Evolutionary conservation across 2,113 vertebrate genomes (phyloP), one percentile per base, ranked within the genome.

Genomic region (Neolamprologus devosi): DNA sequence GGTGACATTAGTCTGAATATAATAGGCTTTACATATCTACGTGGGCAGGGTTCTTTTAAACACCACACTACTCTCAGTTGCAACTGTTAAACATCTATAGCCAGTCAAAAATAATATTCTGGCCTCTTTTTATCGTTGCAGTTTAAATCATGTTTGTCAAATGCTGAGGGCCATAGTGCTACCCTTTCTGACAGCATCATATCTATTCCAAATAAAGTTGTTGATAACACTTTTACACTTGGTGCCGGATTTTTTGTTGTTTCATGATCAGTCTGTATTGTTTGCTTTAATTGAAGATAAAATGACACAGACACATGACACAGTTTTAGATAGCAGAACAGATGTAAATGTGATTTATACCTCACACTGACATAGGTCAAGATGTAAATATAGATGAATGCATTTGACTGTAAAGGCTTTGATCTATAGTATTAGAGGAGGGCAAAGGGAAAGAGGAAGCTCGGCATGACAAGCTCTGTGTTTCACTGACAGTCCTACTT

Each of bases 141-240:
- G 45, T 23, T 88, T 80, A 85, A 87, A 82, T 84, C 51, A 42
- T 75, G n/a, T 83, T 51, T 60, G 37, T 54, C 68, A 91, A 93
- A 68, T 28, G 45, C 70, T 37, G 45, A 57, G 81, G 60, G 81
- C 51, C 60, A 14, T n/a, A 33, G 70, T 42, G 57, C 40, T 84
- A 82, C 82, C 86, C 90, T 91, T 87, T 87, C 58, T 86, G 83
- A 91, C 83, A 81, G 21, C 57, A 82, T 42, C 68, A 35, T 26
- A 68, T 84, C 78, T 75, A 26, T 86, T 87, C 86, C 83, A 89
- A 91, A 91, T 88, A 63, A 90, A 88, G 57, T 13, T 79, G 57
- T 88, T 88, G 82, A 87, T 63, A 83, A 78, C 37, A 79, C 63
- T 68, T 92, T 86, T 70, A 85, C 57, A 57, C 33, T 2, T 4